Conservation (phyloP, 1,140 invertebrate species). For the Ceratosolen solmsi region DNA sequence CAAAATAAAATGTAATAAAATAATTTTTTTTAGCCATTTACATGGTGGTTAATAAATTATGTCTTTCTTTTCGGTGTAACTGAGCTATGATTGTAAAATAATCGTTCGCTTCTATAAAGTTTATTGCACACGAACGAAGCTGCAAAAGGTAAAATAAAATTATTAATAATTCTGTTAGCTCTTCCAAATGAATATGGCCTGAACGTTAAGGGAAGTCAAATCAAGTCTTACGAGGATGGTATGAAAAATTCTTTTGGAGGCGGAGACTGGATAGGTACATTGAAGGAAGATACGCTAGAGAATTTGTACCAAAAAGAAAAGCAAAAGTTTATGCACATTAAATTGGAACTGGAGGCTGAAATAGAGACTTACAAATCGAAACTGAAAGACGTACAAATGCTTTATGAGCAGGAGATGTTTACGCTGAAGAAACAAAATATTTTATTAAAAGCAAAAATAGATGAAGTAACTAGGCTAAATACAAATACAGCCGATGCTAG, state of each 20-base stretch:
- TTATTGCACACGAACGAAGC: too few species aligned
- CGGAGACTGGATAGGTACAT: conserved; percentile 58
- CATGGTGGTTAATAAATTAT: too few species aligned
- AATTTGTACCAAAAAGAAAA: conserved; percentile 66
- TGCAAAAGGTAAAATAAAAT: neutral
- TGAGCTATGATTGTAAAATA: too few species aligned
- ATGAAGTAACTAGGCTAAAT: conserved; percentile 61
- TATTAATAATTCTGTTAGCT: conserved; percentile 6
- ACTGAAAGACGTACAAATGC: conserved; percentile 65
- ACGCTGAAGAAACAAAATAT: conserved; percentile 70
- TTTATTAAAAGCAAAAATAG: conserved; percentile 66
- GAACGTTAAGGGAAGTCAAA: conserved; percentile 43
- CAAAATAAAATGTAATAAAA: too few species aligned
- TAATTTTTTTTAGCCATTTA: too few species aligned
- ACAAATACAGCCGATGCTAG: conserved; percentile 52
- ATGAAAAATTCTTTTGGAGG: conserved; percentile 56
- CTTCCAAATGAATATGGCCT: conserved; percentile 23
- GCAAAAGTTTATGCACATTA: conserved; percentile 65
- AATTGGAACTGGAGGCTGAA: conserved; percentile 67
- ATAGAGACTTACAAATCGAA: conserved; percentile 65
- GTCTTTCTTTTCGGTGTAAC: too few species aligned
- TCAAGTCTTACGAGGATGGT: conserved; percentile 51
- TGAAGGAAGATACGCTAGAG: conserved; percentile 62
- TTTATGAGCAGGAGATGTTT: conserved; percentile 70
- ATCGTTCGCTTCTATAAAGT: too few species aligned